phyloP scores from a whole-genome alignment of 2,888 invertebrate species.

The Chouioia cunea region DNA sequence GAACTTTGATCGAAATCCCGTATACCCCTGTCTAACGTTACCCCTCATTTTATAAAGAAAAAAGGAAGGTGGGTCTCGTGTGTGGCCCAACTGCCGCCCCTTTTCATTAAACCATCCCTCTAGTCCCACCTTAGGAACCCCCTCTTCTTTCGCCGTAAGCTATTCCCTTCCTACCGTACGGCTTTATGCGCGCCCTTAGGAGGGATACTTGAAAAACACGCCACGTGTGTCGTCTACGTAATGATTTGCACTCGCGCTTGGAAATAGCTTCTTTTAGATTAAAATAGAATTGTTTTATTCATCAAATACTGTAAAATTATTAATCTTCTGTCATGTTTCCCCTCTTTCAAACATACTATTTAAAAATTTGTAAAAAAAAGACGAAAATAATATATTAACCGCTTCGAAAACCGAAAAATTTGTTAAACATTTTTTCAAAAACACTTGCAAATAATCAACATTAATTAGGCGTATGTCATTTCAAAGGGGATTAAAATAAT shows the following conservation, averaged over 20 bases:
- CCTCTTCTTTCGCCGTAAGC: conserved; percentile 48
- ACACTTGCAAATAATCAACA: no score
- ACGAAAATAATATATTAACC: no score
- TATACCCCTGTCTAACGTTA: conserved; percentile 58
- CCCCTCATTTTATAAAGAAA: conserved; percentile 50
- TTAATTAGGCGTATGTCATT: no score
- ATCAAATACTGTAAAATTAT: background rate
- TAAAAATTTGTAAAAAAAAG: no score
- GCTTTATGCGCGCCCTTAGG: conserved; percentile 51
- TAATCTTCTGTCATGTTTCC: background rate
- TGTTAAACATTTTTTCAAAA: background rate
- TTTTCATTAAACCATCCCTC: conserved; percentile 56
- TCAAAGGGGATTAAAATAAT: no score
- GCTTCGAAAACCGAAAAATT: no score
- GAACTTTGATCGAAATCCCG: conserved; percentile 57
- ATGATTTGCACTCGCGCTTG: conserved; percentile 32
- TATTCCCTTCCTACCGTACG: conserved; percentile 52
- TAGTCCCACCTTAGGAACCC: conserved; percentile 49
- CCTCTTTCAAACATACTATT: no score
- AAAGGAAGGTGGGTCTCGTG: conserved; percentile 58
- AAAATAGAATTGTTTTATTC: background rate
- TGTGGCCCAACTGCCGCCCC: conserved; percentile 51
- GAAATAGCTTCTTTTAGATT: conserved; percentile 15
- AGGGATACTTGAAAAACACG: conserved; percentile 38
- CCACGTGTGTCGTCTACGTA: conserved; percentile 31